Evolutionary conservation across 2,888 invertebrate genomes (phyloP).

Genomic region (Carpatolechia fugitivella): DNA sequence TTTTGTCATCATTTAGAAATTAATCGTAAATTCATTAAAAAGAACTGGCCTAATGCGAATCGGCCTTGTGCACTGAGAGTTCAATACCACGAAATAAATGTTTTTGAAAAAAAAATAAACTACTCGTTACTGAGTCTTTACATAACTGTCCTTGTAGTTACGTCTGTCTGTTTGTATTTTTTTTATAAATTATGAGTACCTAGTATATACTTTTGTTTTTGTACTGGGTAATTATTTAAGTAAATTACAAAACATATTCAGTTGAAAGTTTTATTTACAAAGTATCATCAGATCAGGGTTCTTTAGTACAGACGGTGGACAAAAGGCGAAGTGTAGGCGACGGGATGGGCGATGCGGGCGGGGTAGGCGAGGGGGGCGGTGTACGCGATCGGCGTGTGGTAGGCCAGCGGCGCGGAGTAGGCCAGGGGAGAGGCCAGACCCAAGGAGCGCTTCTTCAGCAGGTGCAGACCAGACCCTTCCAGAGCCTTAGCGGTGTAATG

Average conservation of each 20-base stretch:
- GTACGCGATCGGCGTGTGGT: conserved; percentile 15
- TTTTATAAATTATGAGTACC: too few relatives aligned
- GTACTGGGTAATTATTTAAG: background rate
- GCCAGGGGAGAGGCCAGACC: conserved; percentile 29
- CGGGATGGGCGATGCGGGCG: conserved; percentile 26
- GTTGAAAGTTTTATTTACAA: conserved; percentile 16
- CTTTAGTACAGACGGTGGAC: conserved; percentile 32
- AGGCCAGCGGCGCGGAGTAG: conserved; percentile 13
- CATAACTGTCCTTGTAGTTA: too few relatives aligned
- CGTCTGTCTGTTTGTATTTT: too few relatives aligned
- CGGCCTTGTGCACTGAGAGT: too few relatives aligned
- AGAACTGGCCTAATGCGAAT: too few relatives aligned
- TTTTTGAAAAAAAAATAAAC: too few relatives aligned
- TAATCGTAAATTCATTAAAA: too few relatives aligned
- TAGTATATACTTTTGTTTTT: too few relatives aligned
- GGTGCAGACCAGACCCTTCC: conserved; percentile 43
- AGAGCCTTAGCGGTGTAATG: conserved; percentile 62
- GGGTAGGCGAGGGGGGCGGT: conserved; percentile 15
- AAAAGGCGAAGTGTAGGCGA: conserved; percentile 25
- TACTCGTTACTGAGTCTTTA: too few relatives aligned
- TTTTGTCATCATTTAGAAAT: too few relatives aligned
- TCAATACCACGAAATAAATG: too few relatives aligned
- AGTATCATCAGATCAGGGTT: conserved; percentile 16
- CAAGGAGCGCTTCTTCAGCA: conserved; percentile 50
- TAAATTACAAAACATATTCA: background rate